phyloP scores from a whole-genome alignment of 2,797 vertebrate genomes.

The Allobates femoralis region DNA sequence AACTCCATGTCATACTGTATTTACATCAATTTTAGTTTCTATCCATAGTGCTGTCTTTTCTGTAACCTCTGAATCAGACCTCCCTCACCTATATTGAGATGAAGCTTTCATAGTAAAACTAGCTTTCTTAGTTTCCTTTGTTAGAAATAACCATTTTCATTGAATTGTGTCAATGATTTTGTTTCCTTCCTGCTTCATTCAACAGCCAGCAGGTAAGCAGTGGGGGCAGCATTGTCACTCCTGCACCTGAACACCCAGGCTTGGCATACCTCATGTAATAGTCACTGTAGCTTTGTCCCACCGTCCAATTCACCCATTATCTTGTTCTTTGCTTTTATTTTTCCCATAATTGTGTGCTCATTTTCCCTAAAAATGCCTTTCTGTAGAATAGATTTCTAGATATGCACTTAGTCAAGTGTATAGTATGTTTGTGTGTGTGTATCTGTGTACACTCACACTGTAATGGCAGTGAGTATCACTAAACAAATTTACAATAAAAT shows the following conservation, averaged over 20 bases:
- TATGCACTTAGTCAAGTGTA: not conserved
- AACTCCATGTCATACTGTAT: slow-evolving; percentile 27
- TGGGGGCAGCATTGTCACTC: slow-evolving; percentile 55
- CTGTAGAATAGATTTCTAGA: not conserved
- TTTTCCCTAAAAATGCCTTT: slow-evolving; percentile 42
- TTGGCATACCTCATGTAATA: slow-evolving; percentile 56
- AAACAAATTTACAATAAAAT: not conserved
- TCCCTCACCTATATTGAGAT: slow-evolving; percentile 34
- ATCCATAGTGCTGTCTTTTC: slow-evolving; percentile 24
- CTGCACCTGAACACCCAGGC: slow-evolving; percentile 60
- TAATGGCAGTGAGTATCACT: not conserved
- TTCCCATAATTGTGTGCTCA: slow-evolving; percentile 12
- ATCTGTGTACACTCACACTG: not conserved
- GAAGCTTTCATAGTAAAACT: slow-evolving; percentile 25
- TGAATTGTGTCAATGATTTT: slow-evolving; percentile 60
- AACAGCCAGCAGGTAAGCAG: slow-evolving; percentile 61
- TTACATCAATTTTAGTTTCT: slow-evolving; percentile 40
- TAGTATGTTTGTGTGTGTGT: not conserved
- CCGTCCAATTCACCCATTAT: slow-evolving; percentile 29
- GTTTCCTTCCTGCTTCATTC: slow-evolving; percentile 61
- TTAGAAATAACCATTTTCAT: slow-evolving; percentile 51
- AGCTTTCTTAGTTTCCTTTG: slow-evolving; percentile 43
- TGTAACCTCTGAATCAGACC: slow-evolving; percentile 1
- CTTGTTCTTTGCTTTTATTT: not conserved
- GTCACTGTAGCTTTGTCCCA: slow-evolving; percentile 43